Percentiles rank a stretch among this genome's conserved stretches.
Evolutionary conservation across 2,888 invertebrate species (phyloP).

Genomic region (Spisula solida): DNA sequence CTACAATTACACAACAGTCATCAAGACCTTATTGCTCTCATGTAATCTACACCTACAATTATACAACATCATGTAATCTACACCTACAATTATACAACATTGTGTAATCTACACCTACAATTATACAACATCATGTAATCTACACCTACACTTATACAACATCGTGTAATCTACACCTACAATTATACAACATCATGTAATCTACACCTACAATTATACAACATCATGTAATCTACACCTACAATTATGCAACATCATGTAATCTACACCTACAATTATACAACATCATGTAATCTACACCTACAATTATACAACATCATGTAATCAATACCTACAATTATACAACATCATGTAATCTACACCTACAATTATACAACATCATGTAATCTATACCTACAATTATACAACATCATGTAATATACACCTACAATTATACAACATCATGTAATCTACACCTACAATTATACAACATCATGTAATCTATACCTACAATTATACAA

Average conservation of each 20-base stretch:
- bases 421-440: constrained; percentile 50
- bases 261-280: too few species aligned
- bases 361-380: constrained; percentile 40
- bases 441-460: too few species aligned
- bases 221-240: constrained; percentile 67
- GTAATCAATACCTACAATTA: too few species aligned
- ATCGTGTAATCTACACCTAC: constrained; percentile 65
- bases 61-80: too few species aligned
- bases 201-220: too few species aligned
- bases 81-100: too few species aligned
- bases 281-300: constrained; percentile 66
- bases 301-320: constrained; percentile 33
- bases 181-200: constrained; percentile 1
- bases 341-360: constrained; percentile 68
- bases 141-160: too few species aligned
- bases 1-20: constrained; percentile 33
- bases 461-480: constrained; percentile 66
- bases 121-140: not conserved
- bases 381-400: too few species aligned
- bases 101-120: constrained; percentile 63
- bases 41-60: constrained; percentile 63
- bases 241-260: not conserved
- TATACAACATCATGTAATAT: constrained; percentile 65
- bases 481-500: constrained; percentile 54
- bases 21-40: constrained; percentile 65